Evolutionary conservation across 2,888 invertebrate species (phyloP).

Genomic region (Elmis aenea): DNA sequence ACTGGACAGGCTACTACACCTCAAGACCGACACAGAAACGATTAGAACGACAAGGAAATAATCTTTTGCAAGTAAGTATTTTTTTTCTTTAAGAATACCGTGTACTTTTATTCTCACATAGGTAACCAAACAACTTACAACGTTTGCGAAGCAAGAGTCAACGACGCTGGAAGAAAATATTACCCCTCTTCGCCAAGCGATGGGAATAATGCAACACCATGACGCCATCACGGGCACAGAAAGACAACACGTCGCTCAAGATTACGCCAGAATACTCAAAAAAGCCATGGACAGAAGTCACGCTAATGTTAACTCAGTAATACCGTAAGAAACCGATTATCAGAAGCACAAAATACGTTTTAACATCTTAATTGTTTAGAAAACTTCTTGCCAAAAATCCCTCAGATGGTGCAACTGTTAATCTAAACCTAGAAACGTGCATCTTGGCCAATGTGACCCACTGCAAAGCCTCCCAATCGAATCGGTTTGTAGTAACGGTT

Average conservation of each 20-base stretch:
- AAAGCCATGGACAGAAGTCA: conserved; percentile 61
- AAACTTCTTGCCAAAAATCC: conserved; percentile 2
- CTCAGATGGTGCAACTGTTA: not conserved
- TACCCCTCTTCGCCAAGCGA: conserved; percentile 63
- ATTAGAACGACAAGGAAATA: conserved; percentile 70
- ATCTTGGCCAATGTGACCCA: conserved; percentile 69
- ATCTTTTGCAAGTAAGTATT: conserved; percentile 62
- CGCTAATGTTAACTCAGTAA: conserved; percentile 20
- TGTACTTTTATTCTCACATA: too few relatives aligned
- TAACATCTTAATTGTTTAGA: not conserved
- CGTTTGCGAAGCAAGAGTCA: conserved; percentile 48
- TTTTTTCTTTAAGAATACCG: too few relatives aligned
- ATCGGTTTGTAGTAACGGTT: conserved; percentile 65
- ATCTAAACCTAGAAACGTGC: conserved; percentile 49
- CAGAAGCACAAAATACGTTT: not conserved
- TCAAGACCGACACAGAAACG: conserved; percentile 77
- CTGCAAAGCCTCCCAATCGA: conserved; percentile 62
- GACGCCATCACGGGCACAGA: conserved; percentile 87
- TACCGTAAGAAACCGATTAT: conserved; percentile 10
- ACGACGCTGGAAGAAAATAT: conserved; percentile 44
- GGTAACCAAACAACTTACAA: conserved; percentile 66
- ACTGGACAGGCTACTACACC: conserved; percentile 91
- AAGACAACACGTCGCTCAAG: conserved; percentile 79
- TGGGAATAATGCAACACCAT: conserved; percentile 89
- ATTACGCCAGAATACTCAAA: conserved; percentile 75